Percentiles rank a stretch among this genome's conserved stretches.
Conservation (phyloP, 53 echinoderm and acorn worm species). For the Crossaster papposus region DNA sequence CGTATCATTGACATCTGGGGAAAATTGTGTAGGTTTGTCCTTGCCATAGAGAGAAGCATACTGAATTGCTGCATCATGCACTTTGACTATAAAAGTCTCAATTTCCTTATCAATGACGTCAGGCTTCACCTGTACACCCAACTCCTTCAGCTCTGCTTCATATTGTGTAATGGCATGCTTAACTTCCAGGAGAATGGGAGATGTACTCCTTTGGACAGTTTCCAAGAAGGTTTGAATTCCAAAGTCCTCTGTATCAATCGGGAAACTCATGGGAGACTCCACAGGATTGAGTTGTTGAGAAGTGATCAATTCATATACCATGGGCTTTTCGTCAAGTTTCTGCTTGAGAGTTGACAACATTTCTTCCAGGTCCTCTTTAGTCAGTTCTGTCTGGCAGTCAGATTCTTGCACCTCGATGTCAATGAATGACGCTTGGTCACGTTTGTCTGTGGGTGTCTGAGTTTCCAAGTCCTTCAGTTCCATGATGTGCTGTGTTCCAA, state of each 20-base stretch:
- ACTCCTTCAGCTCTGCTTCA: conserved; percentile 57
- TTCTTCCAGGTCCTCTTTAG: conserved; percentile 63
- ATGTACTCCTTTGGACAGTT: conserved; percentile 64
- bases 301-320: conserved; percentile 58
- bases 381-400: conserved; percentile 63
- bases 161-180: conserved; percentile 68
- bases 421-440: conserved; percentile 57
- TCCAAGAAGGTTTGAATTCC: conserved; percentile 66
- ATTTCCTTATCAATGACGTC: conserved; percentile 38
- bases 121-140: conserved; percentile 57
- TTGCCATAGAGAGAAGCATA: conserved; percentile 24
- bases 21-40: conserved; percentile 47
- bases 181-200: conserved; percentile 71
- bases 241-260: conserved; percentile 18
- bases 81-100: conserved; percentile 36
- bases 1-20: conserved; percentile 16
- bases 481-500: conserved; percentile 16
- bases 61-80: conserved; percentile 51
- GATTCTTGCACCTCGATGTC: conserved; percentile 24
- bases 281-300: conserved; percentile 57
- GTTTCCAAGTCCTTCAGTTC: conserved; percentile 25
- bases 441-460: conserved; percentile 18
- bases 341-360: conserved; percentile 53
- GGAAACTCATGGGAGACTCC: conserved; percentile 37
- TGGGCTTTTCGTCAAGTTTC: conserved; percentile 34